These are phyloP conservation scores for Oithona nana DNA, from an alignment of 2,888 invertebrate genomes.

Conservation along the genomic window DNA sequence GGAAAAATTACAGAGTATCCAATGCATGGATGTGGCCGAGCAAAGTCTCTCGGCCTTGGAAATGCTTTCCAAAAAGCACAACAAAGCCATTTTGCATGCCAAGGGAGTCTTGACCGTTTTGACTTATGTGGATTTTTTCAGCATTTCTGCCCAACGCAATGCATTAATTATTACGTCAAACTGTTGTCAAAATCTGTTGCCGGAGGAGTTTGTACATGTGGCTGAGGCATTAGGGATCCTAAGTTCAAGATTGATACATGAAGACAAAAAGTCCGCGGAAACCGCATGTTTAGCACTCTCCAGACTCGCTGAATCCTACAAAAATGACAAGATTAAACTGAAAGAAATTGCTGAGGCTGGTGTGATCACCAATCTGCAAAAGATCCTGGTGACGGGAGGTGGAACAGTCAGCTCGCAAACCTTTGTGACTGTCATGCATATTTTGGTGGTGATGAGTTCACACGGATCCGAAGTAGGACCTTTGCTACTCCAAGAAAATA, in stretches of 20 bases:
- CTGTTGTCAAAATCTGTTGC: conserved; percentile 80
- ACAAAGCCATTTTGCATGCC: conserved; percentile 88
- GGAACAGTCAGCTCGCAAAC: conserved; percentile 32
- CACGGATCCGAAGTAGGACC: conserved; percentile 9
- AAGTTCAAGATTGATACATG: conserved; percentile 25
- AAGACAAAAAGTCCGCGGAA: conserved; percentile 95
- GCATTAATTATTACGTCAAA: conserved; percentile 92
- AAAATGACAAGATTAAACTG: conserved; percentile 67
- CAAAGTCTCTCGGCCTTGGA: conserved; percentile 92
- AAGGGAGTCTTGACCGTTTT: conserved; percentile 78
- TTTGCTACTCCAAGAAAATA: background rate
- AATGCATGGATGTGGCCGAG: conserved; percentile 99
- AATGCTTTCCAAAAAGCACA: conserved; percentile 86
- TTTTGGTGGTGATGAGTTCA: conserved; percentile 11
- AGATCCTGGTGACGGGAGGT: conserved; percentile 33
- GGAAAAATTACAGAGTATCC: conserved; percentile 89
- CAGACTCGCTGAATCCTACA: conserved; percentile 54
- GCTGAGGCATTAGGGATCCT: conserved; percentile 26
- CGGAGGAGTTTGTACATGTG: conserved; percentile 84
- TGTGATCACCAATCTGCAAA: conserved; percentile 76
- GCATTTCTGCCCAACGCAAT: conserved; percentile 88
- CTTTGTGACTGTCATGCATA: conserved; percentile 1
- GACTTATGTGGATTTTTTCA: conserved; percentile 94
- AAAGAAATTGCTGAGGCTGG: conserved; percentile 85
- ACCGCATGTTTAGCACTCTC: conserved; percentile 81